Evolutionary conservation across 2,888 invertebrate species (phyloP).

Genomic region (Antheraea assamensis): DNA sequence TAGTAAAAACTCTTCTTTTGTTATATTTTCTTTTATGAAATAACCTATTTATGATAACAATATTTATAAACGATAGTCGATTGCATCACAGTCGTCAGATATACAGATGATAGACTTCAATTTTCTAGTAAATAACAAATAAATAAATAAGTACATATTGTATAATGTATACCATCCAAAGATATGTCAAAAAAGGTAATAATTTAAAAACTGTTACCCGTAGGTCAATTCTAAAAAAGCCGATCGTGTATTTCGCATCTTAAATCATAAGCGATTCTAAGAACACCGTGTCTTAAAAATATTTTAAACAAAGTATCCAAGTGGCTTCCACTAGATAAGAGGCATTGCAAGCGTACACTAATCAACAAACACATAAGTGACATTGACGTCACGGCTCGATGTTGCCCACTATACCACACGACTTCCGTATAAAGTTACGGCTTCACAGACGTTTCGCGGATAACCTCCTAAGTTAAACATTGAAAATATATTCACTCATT

Average conservation of each 20-base stretch:
- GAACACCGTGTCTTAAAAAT: background rate
- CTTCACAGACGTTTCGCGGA: background rate
- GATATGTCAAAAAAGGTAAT: background rate
- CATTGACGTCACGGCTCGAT: background rate
- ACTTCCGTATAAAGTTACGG: background rate
- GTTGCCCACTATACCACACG: background rate
- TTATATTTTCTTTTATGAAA: background rate
- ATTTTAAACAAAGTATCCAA: constrained; percentile 1
- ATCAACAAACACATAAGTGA: constrained; percentile 10
- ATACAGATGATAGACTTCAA: no score
- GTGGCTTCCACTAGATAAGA: constrained; percentile 6
- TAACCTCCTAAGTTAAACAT: background rate
- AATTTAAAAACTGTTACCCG: background rate
- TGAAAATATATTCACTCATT: background rate
- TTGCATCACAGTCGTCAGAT: no score
- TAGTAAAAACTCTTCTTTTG: background rate
- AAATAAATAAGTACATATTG: background rate
- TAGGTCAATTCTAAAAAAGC: background rate
- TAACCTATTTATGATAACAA: no score
- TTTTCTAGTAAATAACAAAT: background rate
- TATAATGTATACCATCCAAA: background rate
- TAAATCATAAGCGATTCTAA: background rate
- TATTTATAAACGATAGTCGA: no score
- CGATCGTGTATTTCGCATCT: background rate
- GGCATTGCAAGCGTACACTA: background rate